phyloP scores from a whole-genome alignment of 2,113 vertebrate species.

The Pygoscelis adeliae region DNA sequence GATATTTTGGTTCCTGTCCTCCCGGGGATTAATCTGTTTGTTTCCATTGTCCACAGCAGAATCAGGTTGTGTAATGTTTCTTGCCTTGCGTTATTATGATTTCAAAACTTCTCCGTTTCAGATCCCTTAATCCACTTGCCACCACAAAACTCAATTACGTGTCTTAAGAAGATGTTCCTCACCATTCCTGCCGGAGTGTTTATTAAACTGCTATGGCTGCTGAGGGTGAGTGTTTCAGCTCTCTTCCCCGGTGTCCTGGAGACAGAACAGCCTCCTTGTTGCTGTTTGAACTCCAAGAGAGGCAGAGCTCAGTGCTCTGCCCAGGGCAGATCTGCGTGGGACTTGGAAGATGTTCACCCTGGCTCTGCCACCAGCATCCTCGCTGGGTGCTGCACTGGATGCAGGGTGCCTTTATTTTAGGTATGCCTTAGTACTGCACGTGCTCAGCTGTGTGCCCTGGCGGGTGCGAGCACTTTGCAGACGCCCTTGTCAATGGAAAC shows the following conservation, averaged over 20 bases:
- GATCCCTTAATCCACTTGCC: constrained; percentile 11
- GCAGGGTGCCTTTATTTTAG: not conserved
- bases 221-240: not conserved
- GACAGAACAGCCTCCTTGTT: not conserved
- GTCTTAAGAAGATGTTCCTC: not conserved
- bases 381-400: fast-evolving
- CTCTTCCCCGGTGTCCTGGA: not conserved
- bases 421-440: fast-evolving
- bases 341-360: too few relatives aligned
- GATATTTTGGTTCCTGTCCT: not conserved
- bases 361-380: not conserved
- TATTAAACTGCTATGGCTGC: not conserved
- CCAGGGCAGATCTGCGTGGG: not conserved
- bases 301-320: not conserved
- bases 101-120: not conserved
- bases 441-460: not conserved
- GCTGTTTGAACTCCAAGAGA: not conserved
- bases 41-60: not conserved
- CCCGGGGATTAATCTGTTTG: not conserved
- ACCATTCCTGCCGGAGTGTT: not conserved
- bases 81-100: not conserved
- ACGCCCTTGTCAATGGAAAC: not conserved
- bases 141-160: not conserved
- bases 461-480: not conserved
- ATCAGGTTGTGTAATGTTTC: not conserved